Base-by-base conservation (phyloP, 2,888 invertebrate genomes). In the Phrixothrix hirtus region DNA sequence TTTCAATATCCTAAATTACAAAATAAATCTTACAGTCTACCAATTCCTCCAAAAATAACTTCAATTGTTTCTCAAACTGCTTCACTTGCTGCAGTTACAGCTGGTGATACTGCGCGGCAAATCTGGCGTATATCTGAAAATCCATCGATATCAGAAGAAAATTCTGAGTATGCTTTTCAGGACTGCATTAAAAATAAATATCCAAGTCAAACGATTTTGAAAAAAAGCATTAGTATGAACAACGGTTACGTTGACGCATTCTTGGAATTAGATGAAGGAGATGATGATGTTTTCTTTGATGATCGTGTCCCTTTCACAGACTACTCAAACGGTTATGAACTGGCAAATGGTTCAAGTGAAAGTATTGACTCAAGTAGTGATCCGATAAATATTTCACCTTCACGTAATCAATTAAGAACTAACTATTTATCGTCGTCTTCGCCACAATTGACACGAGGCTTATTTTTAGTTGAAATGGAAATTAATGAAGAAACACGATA, bases 81-180 rank as follows among this genome's bases (percentile, higher is more conserved):
- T 1, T 69, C 75, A 1, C 72, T 77, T 5, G 77, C 76, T 1
- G 71, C 75, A 0, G 73, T 70, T 1, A 64, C 76, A n/a, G 74
- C 75, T 9, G 73, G 74, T 2, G 63, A 62, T 7, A 42, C 56
- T 3, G 58, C 62, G 10, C 70, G 73, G 2, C 74, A 77, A 34
- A 79, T 81, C 62, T 81, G 80, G 80, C 78, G 77, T 59, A 80
- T 80, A 36, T 68, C 77, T 14, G 80, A 81, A 70, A 75, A 75
- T 0, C 76, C 79, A 0, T 76, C 76, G 13, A 69, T 68, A 0
- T 72, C 72, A 0, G 77, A 77, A 37, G 68, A 69, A 1, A 61
- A 65, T 42, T 62, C 63, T 9, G 50, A 58, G 58, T 65, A 62
- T 0, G 26, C 63, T 6, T 62, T 62, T 14, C 62, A 63, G 17